Percentiles rank a stretch among this genome's conserved stretches.
Conservation (phyloP, 2,797 vertebrate genomes). For the Todus mexicanus region DNA sequence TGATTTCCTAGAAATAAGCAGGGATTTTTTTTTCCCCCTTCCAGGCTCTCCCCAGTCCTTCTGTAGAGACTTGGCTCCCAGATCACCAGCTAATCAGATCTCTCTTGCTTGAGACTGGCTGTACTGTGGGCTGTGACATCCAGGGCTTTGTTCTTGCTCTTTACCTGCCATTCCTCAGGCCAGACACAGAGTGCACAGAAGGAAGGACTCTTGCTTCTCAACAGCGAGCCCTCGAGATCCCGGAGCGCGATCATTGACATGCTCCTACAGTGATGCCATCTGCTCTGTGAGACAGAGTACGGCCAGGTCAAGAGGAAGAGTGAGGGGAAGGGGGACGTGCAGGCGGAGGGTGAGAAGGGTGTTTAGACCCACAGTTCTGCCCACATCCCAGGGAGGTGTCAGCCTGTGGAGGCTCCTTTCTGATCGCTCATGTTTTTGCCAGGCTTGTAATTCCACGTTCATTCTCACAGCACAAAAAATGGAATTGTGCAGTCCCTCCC, state of each 20-base stretch:
- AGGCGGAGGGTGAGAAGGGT: background rate
- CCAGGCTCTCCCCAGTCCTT: background rate
- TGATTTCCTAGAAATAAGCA: background rate
- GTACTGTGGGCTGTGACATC: background rate
- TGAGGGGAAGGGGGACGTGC: background rate
- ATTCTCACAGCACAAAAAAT: conserved; percentile 26
- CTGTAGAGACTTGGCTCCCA: background rate
- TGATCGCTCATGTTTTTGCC: background rate
- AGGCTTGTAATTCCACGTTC: conserved; percentile 16
- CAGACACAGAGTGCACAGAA: background rate
- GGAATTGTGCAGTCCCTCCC: conserved; percentile 44
- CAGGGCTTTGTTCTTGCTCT: background rate
- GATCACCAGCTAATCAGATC: background rate
- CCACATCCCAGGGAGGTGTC: background rate
- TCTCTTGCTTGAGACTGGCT: background rate
- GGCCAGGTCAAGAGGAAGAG: background rate
- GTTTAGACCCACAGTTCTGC: background rate
- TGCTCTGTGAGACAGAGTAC: background rate
- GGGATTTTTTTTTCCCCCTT: background rate
- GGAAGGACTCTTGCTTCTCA: background rate
- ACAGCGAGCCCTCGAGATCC: background rate
- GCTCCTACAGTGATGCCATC: background rate
- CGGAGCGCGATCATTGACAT: background rate
- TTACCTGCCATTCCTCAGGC: background rate
- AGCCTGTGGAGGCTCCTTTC: background rate